Evolutionary conservation across 1,140 invertebrate genomes (phyloP).

Genomic region (Pseudomyrmex cubaensis): DNA sequence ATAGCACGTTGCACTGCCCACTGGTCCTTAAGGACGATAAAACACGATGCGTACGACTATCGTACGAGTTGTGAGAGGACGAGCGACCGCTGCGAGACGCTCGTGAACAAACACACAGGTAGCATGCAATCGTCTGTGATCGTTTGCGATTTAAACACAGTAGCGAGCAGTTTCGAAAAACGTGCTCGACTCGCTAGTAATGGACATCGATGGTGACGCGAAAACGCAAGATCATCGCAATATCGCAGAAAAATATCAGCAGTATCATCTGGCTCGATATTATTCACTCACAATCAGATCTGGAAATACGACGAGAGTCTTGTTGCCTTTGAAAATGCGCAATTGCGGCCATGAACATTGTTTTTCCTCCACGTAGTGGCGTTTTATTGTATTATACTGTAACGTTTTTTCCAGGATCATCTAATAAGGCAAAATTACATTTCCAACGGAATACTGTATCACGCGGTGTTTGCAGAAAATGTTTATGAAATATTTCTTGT

Average conservation of each 20-base stretch:
- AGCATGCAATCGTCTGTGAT: neutral
- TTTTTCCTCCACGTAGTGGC: constrained; percentile 15
- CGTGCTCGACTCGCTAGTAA: constrained; percentile 18
- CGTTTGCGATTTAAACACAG: constrained; percentile 56
- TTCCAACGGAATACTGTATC: neutral
- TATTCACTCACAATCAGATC: constrained; percentile 30
- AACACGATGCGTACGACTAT: constrained; percentile 46
- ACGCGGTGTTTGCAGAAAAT: neutral
- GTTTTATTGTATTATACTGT: constrained; percentile 35
- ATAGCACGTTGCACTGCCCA: constrained; percentile 11
- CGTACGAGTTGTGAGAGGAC: constrained; percentile 25
- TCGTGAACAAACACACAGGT: constrained; percentile 13
- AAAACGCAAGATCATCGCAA: constrained; percentile 23
- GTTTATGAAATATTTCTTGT: no score
- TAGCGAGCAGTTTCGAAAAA: constrained; percentile 28
- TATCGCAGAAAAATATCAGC: constrained; percentile 66
- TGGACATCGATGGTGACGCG: constrained; percentile 21
- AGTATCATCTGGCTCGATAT: neutral
- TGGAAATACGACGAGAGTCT: constrained; percentile 37
- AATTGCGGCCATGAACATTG: constrained; percentile 15
- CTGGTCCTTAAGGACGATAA: constrained; percentile 55
- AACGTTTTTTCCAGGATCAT: constrained; percentile 2
- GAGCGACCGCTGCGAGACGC: neutral
- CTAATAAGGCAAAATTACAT: constrained; percentile 10
- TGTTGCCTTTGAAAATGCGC: constrained; percentile 55